A percentile compares a stretch with the other conserved stretches of the same genome.
Evolutionary conservation across 2,113 vertebrate species (phyloP).

Genomic region (Clupea harengus): DNA sequence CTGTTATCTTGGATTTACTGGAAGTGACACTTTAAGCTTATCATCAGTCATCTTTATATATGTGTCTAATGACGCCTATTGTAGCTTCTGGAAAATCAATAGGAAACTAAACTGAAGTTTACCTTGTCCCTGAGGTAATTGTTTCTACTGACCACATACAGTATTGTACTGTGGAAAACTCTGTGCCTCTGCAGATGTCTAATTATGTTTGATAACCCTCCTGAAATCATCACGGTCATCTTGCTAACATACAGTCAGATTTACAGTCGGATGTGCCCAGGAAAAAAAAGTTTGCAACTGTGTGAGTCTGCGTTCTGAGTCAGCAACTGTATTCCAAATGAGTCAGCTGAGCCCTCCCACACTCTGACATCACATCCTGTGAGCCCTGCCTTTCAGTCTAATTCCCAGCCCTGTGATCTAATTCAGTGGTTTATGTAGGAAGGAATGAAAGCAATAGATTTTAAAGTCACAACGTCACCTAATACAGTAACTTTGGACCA

Average conservation of each 20-base stretch:
- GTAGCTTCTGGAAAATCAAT: conserved; percentile 5
- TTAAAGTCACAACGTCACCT: not conserved
- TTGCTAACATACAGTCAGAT: not conserved
- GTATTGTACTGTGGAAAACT: not conserved
- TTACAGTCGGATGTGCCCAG: conserved; percentile 14
- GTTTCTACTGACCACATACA: not conserved
- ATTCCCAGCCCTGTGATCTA: conserved; percentile 16
- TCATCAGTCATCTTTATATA: conserved; percentile 4
- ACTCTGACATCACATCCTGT: conserved; percentile 31
- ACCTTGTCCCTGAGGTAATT: not conserved
- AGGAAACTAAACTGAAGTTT: not conserved
- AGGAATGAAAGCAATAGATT: not conserved
- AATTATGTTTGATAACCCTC: not conserved
- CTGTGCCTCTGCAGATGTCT: not conserved
- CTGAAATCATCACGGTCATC: not conserved
- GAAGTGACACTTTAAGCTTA: not conserved
- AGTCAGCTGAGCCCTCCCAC: conserved; percentile 22
- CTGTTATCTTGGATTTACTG: not conserved
- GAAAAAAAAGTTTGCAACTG: conserved; percentile 8
- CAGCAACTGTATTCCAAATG: conserved; percentile 38
- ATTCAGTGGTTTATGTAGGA: not conserved
- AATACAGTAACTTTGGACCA: not conserved
- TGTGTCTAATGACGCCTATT: not conserved
- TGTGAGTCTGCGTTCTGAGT: conserved; percentile 24
- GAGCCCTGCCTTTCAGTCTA: conserved; percentile 32